Percentiles rank a stretch among this genome's conserved stretches.
Conservation (phyloP, 1,140 invertebrate species). For the Panulirus ornatus region DNA sequence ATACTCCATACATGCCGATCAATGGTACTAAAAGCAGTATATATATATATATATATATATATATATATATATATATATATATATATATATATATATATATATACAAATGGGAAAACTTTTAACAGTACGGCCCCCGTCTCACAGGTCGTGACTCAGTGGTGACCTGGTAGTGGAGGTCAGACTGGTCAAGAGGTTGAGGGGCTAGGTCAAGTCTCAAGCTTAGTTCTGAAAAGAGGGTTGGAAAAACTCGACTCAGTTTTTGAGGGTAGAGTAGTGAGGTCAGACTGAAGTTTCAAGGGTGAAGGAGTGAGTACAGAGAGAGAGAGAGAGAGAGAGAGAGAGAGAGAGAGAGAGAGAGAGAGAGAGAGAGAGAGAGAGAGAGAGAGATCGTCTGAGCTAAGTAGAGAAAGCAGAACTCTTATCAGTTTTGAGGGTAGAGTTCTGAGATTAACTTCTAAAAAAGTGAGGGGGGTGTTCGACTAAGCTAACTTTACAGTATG, state of each 20-base stretch:
- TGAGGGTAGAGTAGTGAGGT: slow-evolving; percentile 9
- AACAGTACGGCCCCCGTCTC: neutral
- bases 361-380: neutral
- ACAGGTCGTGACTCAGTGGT: too few relatives aligned
- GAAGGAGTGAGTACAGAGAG: too few relatives aligned
- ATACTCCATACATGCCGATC: too few relatives aligned
- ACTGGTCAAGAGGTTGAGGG: neutral
- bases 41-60: too few relatives aligned
- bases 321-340: neutral
- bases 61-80: too few relatives aligned
- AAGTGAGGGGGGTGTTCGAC: too few relatives aligned
- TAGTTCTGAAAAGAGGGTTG: neutral
- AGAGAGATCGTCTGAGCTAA: too few relatives aligned
- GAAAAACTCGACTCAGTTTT: neutral
- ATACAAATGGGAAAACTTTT: too few relatives aligned
- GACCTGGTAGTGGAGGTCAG: neutral
- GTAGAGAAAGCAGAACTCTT: neutral
- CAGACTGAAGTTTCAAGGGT: neutral
- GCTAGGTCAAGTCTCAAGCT: neutral
- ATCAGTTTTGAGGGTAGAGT: slow-evolving; percentile 19
- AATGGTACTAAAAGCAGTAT: too few relatives aligned
- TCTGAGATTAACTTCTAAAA: neutral
- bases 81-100: too few relatives aligned
- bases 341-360: neutral
- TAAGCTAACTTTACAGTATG: too few relatives aligned